These are phyloP conservation scores for Hyalella azteca DNA, from an alignment of 2,888 invertebrate genomes.

Conservation along the genomic window DNA sequence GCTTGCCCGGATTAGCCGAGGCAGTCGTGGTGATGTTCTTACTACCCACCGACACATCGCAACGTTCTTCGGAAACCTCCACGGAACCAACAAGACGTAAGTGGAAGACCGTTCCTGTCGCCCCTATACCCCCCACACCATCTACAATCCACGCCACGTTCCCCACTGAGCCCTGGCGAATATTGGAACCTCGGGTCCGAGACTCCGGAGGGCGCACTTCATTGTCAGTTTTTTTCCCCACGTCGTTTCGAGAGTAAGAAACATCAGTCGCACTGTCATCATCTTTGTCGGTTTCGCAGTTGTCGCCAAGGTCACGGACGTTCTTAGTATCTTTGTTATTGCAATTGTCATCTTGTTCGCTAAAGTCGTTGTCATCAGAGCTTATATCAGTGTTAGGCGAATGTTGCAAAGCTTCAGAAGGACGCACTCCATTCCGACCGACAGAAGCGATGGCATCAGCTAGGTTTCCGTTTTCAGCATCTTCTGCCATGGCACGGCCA, in stretches of 20 bases:
- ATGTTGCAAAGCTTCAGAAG: not conserved
- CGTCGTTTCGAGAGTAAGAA: not conserved
- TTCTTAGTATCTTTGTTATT: conserved; percentile 6
- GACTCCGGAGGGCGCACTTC: not conserved
- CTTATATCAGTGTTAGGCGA: not conserved
- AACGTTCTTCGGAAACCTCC: conserved; percentile 74
- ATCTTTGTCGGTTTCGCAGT: not conserved
- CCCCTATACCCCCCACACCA: conserved; percentile 59
- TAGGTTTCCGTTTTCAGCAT: not conserved
- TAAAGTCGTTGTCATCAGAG: conserved; percentile 14
- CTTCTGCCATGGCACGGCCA: not conserved
- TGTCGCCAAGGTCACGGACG: not conserved
- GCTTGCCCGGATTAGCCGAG: conserved; percentile 66
- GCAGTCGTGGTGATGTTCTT: conserved; percentile 70
- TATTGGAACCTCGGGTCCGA: not conserved
- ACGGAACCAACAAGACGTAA: conserved; percentile 83
- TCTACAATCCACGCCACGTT: conserved; percentile 59
- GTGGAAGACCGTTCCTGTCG: conserved; percentile 75
- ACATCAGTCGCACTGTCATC: not conserved
- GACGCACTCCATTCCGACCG: not conserved
- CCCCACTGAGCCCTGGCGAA: conserved; percentile 47
- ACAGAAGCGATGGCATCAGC: conserved; percentile 1
- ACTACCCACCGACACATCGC: conserved; percentile 61
- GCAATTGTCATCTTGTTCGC: not conserved
- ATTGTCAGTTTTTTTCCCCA: not conserved